A percentile compares a stretch with the other conserved stretches of the same genome.
These are phyloP conservation scores for Trachemys scripta DNA, from an alignment of 2,113 vertebrate species.

Conservation along the genomic window DNA sequence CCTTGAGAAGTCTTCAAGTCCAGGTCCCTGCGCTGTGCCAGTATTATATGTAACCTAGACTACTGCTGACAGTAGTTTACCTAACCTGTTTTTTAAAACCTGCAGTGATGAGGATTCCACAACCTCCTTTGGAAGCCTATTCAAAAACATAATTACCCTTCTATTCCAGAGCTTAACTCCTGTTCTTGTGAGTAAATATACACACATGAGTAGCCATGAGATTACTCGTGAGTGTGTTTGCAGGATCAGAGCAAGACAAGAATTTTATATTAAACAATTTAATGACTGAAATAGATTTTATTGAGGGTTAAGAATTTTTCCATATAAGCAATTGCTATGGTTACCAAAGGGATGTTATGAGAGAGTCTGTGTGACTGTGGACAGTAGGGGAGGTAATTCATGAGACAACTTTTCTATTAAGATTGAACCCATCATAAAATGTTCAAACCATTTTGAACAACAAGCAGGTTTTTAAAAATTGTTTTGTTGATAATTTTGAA, in stretches of 20 bases:
- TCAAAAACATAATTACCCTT: too few relatives aligned
- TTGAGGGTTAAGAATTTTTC: neutral
- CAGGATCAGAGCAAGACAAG: too few relatives aligned
- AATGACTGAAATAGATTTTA: neutral
- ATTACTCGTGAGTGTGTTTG: neutral
- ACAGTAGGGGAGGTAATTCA: neutral
- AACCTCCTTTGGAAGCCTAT: too few relatives aligned
- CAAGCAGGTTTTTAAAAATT: too few relatives aligned
- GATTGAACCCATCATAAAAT: neutral
- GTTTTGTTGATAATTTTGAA: too few relatives aligned
- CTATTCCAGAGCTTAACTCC: neutral
- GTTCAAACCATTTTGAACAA: neutral
- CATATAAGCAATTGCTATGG: neutral
- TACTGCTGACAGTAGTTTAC: too few relatives aligned
- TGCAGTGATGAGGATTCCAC: too few relatives aligned
- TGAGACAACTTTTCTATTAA: neutral
- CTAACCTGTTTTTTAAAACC: too few relatives aligned
- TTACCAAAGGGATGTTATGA: neutral
- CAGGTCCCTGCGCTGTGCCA: neutral
- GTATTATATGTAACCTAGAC: too few relatives aligned
- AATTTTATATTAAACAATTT: neutral
- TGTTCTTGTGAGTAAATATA: neutral
- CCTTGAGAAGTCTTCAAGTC: neutral
- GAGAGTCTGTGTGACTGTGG: neutral
- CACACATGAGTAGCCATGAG: neutral